These are phyloP conservation scores for Falcunculus frontatus DNA, from an alignment of 2,113 vertebrate species.

Conservation along the genomic window DNA sequence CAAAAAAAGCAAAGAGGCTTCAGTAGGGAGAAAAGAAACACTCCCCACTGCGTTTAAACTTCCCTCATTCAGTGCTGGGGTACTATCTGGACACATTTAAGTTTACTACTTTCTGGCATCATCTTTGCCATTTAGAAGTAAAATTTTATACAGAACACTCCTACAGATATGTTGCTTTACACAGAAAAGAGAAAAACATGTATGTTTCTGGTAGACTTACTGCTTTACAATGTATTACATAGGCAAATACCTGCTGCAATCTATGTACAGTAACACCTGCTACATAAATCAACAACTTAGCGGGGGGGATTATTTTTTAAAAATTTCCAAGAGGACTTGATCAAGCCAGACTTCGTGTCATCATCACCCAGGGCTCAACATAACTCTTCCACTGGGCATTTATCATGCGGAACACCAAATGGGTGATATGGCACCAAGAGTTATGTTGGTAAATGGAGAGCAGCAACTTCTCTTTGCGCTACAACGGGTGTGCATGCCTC, in stretches of 20 bases:
- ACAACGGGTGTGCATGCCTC: not conserved
- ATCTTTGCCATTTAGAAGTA: not conserved
- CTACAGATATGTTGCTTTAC: not conserved
- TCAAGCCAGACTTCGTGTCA: not conserved
- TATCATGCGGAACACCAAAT: not conserved
- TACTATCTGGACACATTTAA: not conserved
- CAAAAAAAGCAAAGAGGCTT: slow-evolving; percentile 24
- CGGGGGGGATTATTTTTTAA: not conserved
- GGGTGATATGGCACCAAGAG: not conserved
- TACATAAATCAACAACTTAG: not conserved
- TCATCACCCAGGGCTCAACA: not conserved
- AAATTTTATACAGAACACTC: not conserved
- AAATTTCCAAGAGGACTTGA: not conserved
- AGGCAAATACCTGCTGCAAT: not conserved
- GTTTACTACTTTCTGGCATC: not conserved
- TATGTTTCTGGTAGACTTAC: not conserved
- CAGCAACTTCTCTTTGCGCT: not conserved
- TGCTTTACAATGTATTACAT: not conserved
- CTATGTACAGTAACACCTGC: not conserved
- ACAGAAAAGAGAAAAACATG: not conserved
- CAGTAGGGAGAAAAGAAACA: not conserved
- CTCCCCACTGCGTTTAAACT: accelerated
- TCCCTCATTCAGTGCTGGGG: not conserved
- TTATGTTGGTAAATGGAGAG: not conserved
- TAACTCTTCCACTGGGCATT: not conserved